Evolutionary conservation across 2,113 vertebrate species (phyloP).

Genomic region (Nesospiza acunhae): DNA sequence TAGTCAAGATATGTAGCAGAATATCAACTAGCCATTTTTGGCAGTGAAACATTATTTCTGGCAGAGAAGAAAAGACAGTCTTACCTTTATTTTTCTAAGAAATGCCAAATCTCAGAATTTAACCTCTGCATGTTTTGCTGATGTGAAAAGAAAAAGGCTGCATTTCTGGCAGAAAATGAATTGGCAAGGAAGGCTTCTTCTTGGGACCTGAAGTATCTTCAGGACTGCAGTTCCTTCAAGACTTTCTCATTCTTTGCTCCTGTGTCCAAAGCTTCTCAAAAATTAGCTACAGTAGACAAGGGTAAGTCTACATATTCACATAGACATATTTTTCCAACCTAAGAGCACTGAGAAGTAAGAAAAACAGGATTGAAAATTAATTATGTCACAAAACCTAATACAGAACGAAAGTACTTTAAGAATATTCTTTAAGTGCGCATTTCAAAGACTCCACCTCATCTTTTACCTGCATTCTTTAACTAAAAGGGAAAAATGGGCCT

Average conservation of each 20-base stretch:
- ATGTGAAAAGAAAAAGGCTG: neutral
- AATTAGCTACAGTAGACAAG: neutral
- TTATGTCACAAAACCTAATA: neutral
- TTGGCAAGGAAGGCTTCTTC: neutral
- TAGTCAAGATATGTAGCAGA: neutral
- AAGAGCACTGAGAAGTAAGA: neutral
- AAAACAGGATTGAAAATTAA: neutral
- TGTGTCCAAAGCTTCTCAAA: constrained; percentile 6
- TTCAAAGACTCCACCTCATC: neutral
- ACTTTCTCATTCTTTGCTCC: neutral
- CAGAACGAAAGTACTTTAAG: neutral
- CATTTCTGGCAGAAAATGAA: neutral
- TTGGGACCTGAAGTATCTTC: constrained; percentile 7
- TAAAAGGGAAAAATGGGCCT: neutral
- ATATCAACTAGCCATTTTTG: neutral
- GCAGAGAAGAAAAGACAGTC: neutral
- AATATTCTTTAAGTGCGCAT: neutral
- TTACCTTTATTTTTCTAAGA: constrained; percentile 59
- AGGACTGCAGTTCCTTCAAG: neutral
- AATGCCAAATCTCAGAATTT: neutral
- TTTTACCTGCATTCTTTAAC: neutral
- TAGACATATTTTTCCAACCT: neutral
- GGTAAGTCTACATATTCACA: neutral
- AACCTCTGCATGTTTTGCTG: neutral
- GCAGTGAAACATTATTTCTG: neutral